Percentiles rank a stretch among this genome's conserved stretches.
These are phyloP conservation scores for Sceloporus undulatus DNA, from an alignment of 2,113 vertebrate genomes.

Conservation along the genomic window DNA sequence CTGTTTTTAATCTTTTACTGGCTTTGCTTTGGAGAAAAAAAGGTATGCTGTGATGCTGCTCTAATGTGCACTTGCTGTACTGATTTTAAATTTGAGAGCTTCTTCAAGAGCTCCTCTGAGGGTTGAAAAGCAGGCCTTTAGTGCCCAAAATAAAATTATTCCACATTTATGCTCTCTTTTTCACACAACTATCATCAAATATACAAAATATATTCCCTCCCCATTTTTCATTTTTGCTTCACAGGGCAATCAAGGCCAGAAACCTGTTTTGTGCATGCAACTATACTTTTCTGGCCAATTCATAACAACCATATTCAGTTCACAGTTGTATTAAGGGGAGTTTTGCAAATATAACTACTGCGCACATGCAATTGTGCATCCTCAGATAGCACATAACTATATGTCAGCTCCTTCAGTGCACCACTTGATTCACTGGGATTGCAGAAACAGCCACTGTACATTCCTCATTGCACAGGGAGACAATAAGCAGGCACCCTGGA, in stretches of 20 bases:
- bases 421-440: no score
- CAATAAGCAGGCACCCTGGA: no score
- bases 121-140: not conserved
- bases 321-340: no score
- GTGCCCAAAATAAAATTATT: not conserved
- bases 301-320: no score
- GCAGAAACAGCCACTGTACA: no score
- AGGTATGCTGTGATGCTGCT: not conserved
- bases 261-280: no score
- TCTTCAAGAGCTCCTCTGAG: not conserved
- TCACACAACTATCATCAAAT: not conserved
- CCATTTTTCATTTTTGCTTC: not conserved
- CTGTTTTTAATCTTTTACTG: not conserved
- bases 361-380: no score
- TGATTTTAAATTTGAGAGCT: not conserved
- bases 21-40: not conserved
- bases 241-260: not conserved
- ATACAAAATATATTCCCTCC: constrained; percentile 6
- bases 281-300: no score
- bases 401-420: no score
- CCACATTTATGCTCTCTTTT: not conserved
- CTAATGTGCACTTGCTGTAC: not conserved
- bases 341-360: no score
- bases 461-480: no score
- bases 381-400: no score